A percentile compares a stretch with the other conserved stretches of the same genome.
Evolutionary conservation across 1,140 invertebrate species (phyloP).

Genomic region (Drosophila subpulchrella): DNA sequence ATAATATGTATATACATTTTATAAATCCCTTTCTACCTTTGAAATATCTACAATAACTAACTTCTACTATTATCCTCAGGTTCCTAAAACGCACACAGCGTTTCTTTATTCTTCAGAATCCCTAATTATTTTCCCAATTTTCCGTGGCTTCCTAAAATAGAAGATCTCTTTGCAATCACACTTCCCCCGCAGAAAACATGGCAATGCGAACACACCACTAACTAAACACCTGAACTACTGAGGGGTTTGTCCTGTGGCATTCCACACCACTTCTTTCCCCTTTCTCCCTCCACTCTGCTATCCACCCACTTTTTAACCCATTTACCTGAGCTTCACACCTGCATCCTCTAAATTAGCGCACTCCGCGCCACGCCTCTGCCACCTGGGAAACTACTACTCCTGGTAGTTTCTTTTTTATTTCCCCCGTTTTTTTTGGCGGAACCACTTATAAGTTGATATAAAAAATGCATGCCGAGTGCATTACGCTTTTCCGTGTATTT

Average conservation of each 20-base stretch:
- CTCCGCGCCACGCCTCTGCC: conserved; percentile 21
- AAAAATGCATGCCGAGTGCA: conserved; percentile 58
- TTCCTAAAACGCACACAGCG: too few species aligned
- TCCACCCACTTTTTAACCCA: not conserved
- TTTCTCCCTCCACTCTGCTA: not conserved
- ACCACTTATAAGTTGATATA: conserved; percentile 55
- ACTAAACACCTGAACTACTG: conserved; percentile 37
- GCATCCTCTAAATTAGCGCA: conserved; percentile 40
- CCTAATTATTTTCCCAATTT: conserved; percentile 15
- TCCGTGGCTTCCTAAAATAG: conserved; percentile 11
- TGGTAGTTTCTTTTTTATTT: not conserved
- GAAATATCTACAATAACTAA: not conserved
- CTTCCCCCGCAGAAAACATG: not conserved
- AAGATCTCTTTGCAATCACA: conserved; percentile 22
- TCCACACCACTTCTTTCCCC: not conserved
- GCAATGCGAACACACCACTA: conserved; percentile 7
- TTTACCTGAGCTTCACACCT: conserved; percentile 23
- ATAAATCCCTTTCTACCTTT: too few species aligned
- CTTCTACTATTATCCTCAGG: not conserved
- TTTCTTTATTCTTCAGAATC: not conserved
- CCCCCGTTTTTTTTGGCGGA: conserved; percentile 16
- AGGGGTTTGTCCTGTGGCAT: conserved; percentile 7
- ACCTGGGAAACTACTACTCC: conserved; percentile 29
- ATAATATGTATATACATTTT: too few species aligned
- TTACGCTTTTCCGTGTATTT: conserved; percentile 29